phyloP scores from a whole-genome alignment of 2,113 vertebrate genomes.

The Labrus mixtus region DNA sequence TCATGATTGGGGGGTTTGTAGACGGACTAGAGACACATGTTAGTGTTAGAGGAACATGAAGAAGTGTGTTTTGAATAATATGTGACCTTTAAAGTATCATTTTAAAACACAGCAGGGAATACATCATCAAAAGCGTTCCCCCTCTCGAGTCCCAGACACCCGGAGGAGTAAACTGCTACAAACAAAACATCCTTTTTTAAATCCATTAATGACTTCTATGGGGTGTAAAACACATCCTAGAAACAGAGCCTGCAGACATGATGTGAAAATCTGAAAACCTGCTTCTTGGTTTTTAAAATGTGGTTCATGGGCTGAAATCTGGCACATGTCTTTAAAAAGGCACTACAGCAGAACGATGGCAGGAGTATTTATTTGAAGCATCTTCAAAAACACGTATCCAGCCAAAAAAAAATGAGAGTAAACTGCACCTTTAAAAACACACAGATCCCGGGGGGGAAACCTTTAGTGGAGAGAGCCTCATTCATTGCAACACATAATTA shows the following conservation, averaged over 20 bases:
- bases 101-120: conserved; percentile 21
- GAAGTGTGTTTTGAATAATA: no score
- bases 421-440: background rate
- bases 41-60: no score
- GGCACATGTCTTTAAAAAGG: background rate
- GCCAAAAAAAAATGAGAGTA: background rate
- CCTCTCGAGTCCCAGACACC: background rate
- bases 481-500: conserved; percentile 36
- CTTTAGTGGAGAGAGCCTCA: background rate
- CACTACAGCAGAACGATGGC: no score
- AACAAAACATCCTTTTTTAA: conserved; percentile 1
- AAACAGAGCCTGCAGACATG: background rate
- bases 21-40: no score
- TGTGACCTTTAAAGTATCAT: no score
- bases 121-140: conserved; percentile 8
- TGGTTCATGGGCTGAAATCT: no score
- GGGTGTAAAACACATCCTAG: background rate
- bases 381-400: no score
- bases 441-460: background rate
- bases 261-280: no score
- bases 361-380: no score
- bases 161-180: background rate
- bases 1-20: no score
- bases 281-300: no score
- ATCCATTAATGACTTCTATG: background rate